phyloP scores from a whole-genome alignment of 2,888 invertebrate genomes.

The Mythimna albipuncta region DNA sequence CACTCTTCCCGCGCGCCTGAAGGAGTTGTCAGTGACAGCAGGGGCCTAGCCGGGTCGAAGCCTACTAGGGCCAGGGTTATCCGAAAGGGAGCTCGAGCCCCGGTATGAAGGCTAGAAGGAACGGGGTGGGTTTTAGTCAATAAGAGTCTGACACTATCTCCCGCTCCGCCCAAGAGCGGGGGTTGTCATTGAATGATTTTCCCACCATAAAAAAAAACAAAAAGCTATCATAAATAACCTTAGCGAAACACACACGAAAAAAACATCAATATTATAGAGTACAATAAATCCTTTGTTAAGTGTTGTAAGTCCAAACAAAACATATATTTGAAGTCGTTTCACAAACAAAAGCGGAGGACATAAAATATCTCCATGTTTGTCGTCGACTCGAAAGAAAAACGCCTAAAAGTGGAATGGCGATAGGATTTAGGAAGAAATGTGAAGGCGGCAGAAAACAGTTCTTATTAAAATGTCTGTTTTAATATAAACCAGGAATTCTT shows the following conservation, averaged over 20 bases:
- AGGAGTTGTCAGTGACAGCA: no score
- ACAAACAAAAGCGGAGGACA: slow-evolving; percentile 61
- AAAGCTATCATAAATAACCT: neutral
- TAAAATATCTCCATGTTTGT: slow-evolving; percentile 68
- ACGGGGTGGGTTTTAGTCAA: no score
- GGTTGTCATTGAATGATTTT: no score
- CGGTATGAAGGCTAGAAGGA: no score
- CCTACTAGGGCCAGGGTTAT: no score
- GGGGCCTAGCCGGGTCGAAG: no score
- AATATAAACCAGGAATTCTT: neutral
- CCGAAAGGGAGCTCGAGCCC: no score
- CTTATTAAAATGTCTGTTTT: neutral
- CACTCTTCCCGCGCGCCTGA: no score
- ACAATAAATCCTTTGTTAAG: slow-evolving; percentile 47
- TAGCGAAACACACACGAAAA: neutral
- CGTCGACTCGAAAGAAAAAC: slow-evolving; percentile 61
- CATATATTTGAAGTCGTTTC: slow-evolving; percentile 64
- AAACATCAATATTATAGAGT: neutral
- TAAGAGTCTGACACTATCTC: no score
- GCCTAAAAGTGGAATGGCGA: slow-evolving; percentile 61
- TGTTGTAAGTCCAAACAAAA: slow-evolving; percentile 56
- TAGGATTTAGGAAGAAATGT: slow-evolving; percentile 27
- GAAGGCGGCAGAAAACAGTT: slow-evolving; percentile 18
- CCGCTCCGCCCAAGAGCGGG: no score
- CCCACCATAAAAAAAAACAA: no score